These are phyloP conservation scores for Melopsittacus undulatus DNA, from an alignment of 2,797 vertebrate species.

Conservation along the genomic window DNA sequence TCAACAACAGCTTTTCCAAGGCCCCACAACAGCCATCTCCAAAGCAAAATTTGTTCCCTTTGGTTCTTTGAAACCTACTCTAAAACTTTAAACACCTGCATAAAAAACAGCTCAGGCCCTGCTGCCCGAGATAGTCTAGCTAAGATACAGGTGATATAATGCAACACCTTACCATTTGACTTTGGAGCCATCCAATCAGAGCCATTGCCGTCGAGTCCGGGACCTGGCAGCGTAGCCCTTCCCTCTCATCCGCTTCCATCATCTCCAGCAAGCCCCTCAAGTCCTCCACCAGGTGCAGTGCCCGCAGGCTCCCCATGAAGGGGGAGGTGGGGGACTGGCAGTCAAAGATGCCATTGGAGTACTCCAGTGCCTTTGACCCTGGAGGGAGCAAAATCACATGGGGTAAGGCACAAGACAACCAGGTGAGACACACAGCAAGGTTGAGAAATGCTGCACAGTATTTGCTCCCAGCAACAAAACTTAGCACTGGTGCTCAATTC, in stretches of 20 bases:
- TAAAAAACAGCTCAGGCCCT: not conserved
- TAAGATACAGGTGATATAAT: not conserved
- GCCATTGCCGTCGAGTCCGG: constrained; percentile 90
- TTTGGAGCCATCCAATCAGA: constrained; percentile 92
- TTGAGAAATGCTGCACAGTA: rapidly evolving
- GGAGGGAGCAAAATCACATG: not conserved
- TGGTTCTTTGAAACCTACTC: not conserved
- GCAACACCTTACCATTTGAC: constrained; percentile 83
- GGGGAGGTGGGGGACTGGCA: constrained; percentile 98
- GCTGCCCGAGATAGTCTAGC: not conserved
- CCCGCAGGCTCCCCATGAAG: constrained; percentile 92
- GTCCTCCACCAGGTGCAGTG: constrained; percentile 93
- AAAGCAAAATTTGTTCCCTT: not conserved
- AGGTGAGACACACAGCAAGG: not conserved
- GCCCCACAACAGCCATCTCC: not conserved
- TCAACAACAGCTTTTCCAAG: not conserved
- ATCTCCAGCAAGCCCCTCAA: constrained; percentile 89
- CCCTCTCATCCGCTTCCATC: constrained; percentile 93
- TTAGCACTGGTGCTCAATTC: rapidly evolving
- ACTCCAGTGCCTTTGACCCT: constrained; percentile 97
- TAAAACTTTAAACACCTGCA: not conserved
- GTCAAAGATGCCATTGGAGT: constrained; percentile 95
- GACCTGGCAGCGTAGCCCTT: constrained; percentile 92
- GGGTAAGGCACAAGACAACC: not conserved
- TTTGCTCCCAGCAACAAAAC: not conserved